These are phyloP conservation scores for Anthrax anthrax DNA, from an alignment of 2,888 invertebrate species.

Conservation along the genomic window DNA sequence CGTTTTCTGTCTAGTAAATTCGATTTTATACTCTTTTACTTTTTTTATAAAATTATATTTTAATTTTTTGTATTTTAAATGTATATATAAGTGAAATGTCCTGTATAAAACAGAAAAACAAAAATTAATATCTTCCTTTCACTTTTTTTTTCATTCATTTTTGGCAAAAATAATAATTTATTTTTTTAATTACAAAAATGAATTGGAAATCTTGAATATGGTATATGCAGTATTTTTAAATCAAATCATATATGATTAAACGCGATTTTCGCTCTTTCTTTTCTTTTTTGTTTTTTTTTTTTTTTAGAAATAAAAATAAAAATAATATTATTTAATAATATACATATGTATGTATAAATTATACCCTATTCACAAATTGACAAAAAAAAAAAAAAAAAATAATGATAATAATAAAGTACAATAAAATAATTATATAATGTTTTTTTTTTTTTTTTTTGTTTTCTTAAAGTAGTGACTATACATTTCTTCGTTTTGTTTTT, in stretches of 20 bases:
- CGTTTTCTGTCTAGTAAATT: neutral
- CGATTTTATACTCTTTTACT: neutral
- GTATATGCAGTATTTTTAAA: neutral
- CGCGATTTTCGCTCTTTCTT: no score
- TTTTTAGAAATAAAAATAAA: neutral
- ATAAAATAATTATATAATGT: no score
- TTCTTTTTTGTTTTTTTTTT: neutral
- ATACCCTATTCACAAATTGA: neutral
- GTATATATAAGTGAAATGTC: no score
- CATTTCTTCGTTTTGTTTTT: neutral
- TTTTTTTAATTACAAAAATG: neutral
- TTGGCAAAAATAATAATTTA: no score
- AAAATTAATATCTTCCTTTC: no score
- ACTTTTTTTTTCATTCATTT: no score
- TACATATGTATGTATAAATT: neutral
- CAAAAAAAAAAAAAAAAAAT: no score
- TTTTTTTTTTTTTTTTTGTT: neutral
- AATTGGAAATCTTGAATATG: neutral
- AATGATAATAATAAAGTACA: no score
- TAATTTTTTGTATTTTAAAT: neutral
- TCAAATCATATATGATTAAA: no score
- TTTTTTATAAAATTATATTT: neutral
- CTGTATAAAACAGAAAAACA: no score
- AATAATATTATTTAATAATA: neutral
- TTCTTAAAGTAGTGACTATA: neutral